These are phyloP conservation scores for Cartodere bifasciata DNA, from an alignment of 2,888 invertebrate genomes.

Conservation along the genomic window DNA sequence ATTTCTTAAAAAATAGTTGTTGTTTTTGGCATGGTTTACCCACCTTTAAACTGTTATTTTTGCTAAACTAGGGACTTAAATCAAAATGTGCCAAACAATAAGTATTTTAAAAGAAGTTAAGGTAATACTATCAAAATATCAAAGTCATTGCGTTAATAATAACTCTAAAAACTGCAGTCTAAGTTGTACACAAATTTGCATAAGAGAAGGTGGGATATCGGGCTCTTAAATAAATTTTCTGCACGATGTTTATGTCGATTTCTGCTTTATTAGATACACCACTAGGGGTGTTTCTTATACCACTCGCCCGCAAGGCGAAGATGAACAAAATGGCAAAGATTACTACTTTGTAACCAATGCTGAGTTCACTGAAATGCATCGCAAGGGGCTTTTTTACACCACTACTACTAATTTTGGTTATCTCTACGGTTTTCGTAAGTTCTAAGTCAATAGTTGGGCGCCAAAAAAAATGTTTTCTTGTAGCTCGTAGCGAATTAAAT, in stretches of 20 bases:
- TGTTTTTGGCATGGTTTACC: no score
- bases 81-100: no score
- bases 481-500: slow-evolving; percentile 29
- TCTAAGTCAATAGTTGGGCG: neutral
- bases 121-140: no score
- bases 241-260: neutral
- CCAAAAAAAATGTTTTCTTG: slow-evolving; percentile 5
- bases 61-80: no score
- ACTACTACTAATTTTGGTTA: slow-evolving; percentile 32
- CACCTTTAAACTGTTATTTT: no score
- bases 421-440: slow-evolving; percentile 33
- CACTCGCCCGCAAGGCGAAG: slow-evolving; percentile 24
- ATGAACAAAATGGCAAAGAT: slow-evolving; percentile 24
- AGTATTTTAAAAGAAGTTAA: no score
- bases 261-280: slow-evolving; percentile 19
- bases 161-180: no score
- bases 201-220: no score
- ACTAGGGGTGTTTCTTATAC: slow-evolving; percentile 30
- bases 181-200: no score
- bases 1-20: no score
- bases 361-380: slow-evolving; percentile 30
- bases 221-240: neutral
- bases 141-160: no score
- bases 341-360: slow-evolving; percentile 29
- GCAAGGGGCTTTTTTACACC: slow-evolving; percentile 33